Evolutionary conservation across 1,140 invertebrate species (phyloP).

Genomic region (Meloidogyne exigua): DNA sequence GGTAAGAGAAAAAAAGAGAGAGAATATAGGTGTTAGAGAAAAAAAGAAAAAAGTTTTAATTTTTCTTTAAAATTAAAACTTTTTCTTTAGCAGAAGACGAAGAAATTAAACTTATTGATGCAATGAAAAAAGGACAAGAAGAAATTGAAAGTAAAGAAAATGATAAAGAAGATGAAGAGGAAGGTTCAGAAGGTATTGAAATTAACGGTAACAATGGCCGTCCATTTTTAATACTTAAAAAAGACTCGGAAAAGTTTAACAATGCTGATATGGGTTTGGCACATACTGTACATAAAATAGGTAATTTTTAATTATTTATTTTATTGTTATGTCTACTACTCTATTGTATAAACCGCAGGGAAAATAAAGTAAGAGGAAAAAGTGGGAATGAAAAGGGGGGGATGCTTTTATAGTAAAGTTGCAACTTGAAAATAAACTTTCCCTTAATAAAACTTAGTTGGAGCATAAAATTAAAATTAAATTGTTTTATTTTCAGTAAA

Average conservation of each 20-base stretch:
- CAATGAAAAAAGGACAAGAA: background rate
- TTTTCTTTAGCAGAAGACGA: constrained; percentile 41
- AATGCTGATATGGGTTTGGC: constrained; percentile 54
- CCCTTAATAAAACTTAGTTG: too few species aligned
- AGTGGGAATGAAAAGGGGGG: too few species aligned
- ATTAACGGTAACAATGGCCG: background rate
- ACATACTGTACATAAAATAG: constrained; percentile 60
- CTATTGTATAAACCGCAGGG: too few species aligned
- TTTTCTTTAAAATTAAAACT: constrained; percentile 38
- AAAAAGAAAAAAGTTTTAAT: background rate
- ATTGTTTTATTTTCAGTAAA: constrained; percentile 40
- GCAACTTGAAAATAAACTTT: too few species aligned
- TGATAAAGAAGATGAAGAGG: background rate
- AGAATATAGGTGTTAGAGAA: background rate
- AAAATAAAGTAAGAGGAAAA: too few species aligned
- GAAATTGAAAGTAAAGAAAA: background rate
- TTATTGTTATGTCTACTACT: too few species aligned
- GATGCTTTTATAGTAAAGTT: too few species aligned
- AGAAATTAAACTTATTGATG: constrained; percentile 16
- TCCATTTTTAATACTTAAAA: constrained; percentile 51
- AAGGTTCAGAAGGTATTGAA: background rate
- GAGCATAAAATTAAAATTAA: too few species aligned
- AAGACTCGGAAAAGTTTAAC: constrained; percentile 57
- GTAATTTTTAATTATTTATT: too few species aligned
- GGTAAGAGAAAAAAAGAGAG: background rate